These are phyloP conservation scores for Fregetta grallaria DNA, from an alignment of 2,113 vertebrate species.

Conservation along the genomic window DNA sequence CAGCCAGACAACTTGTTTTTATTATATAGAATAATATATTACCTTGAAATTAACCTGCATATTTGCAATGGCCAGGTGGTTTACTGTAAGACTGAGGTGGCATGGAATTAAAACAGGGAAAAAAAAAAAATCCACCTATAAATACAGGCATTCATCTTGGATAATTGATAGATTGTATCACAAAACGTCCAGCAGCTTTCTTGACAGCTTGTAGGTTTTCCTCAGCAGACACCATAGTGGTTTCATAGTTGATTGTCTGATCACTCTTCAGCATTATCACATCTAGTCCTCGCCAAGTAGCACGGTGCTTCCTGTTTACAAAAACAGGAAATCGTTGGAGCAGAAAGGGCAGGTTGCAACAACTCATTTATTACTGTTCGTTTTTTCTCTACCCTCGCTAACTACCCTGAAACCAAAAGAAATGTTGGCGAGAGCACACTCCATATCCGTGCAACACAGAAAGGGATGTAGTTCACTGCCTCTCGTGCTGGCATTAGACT, in stretches of 20 bases:
- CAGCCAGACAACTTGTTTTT: slow-evolving; percentile 20
- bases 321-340: not conserved
- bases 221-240: not conserved
- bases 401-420: not conserved
- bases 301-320: slow-evolving; percentile 35
- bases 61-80: not conserved
- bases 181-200: not conserved
- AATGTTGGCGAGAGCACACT: not conserved
- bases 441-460: not conserved
- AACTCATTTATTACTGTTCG: not conserved
- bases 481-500: not conserved
- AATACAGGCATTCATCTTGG: not conserved
- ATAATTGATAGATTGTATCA: not conserved
- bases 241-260: not conserved
- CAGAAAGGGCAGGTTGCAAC: slow-evolving; percentile 55
- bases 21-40: slow-evolving; percentile 38
- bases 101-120: not conserved
- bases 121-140: not conserved
- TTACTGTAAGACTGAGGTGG: slow-evolving; percentile 13
- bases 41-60: not conserved
- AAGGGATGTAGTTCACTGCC: not conserved
- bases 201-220: slow-evolving; percentile 49
- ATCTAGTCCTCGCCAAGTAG: not conserved
- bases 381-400: not conserved
- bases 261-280: not conserved